Evolutionary conservation across 2,113 vertebrate species (phyloP), one percentile per base, ranked within the genome.

Genomic region (Balaeniceps rex): DNA sequence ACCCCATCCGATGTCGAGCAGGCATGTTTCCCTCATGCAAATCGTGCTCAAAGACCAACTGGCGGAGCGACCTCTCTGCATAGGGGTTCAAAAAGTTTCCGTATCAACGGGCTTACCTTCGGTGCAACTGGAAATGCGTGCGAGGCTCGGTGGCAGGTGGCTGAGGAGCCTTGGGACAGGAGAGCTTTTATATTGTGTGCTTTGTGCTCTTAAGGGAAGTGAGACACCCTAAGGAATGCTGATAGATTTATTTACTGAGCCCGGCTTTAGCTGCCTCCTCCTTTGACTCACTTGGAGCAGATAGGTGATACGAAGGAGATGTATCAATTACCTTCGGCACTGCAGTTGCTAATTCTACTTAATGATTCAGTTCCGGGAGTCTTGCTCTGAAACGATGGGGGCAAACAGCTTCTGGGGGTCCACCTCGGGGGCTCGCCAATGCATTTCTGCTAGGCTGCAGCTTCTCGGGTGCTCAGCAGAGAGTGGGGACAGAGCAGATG

Each of bases 161-260:
- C 14, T 93, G 93, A 80, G 58, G 63, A 97, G 24, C 63, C 8
- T n/a, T 24, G 57, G 54, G 58, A 11, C 0, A 5, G 31, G 36
- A 1, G 40, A 61, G 87, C 72, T 86, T 96, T 94, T 97, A 97
- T 97, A 61, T 5, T 0, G 4, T 47, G 1, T 6, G 6, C 22
- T 7, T 5, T 1, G 28, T 0, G 24, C 57, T 95, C 58, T 31
- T 5, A n/a, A 57, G 95, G 95, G 94, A 96, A 92, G 76, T 97
- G 96, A 95, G 89, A 94, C 80, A 93, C 85, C 55, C 85, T 66
- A 14, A 93, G 93, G 94, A 97, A 97, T 96, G 93, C 71, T 86
- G 93, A 92, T 87, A 71, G 79, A 51, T 90, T 58, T 75, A 90
- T 90, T 94, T n/a, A 64, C 49, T 3, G 57, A 78, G 9, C 78